phyloP scores from a whole-genome alignment of 2,797 vertebrate species.

The Dendrocincla tyrannina region DNA sequence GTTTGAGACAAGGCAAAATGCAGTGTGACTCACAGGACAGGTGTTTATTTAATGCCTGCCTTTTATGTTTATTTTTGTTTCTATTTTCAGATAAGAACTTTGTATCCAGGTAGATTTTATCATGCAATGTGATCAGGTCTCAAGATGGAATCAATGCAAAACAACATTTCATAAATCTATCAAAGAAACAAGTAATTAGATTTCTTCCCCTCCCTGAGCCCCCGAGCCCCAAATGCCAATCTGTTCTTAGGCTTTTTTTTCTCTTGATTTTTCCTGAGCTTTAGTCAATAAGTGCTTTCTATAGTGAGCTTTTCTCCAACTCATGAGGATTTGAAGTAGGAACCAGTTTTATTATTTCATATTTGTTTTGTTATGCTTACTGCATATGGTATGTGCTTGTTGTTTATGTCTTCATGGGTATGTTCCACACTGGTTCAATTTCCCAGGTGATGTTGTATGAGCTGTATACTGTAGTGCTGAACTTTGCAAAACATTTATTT shows the following conservation, averaged over 20 bases:
- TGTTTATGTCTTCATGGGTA: not conserved
- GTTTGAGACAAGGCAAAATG: not conserved
- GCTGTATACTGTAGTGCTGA: not conserved
- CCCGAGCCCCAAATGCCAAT: not conserved
- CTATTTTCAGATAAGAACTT: not conserved
- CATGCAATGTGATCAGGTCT: not conserved
- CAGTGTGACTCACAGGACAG: not conserved
- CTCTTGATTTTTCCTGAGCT: not conserved
- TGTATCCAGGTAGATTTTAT: not conserved
- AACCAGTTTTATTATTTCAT: not conserved
- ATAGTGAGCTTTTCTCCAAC: not conserved
- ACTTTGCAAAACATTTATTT: not conserved
- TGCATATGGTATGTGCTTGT: not conserved
- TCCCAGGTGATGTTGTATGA: not conserved
- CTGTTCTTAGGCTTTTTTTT: not conserved
- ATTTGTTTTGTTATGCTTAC: not conserved
- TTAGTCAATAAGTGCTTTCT: not conserved
- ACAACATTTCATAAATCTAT: not conserved
- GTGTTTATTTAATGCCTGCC: not conserved
- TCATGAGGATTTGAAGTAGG: not conserved
- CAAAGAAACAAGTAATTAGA: not conserved
- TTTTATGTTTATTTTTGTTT: not conserved
- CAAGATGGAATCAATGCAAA: not conserved
- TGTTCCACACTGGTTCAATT: not conserved
- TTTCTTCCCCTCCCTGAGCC: not conserved